Evolutionary conservation across 92 coral and sea anemone species (phyloP), one percentile per base, ranked within the genome.

Genomic region (Porites evermanni): DNA sequence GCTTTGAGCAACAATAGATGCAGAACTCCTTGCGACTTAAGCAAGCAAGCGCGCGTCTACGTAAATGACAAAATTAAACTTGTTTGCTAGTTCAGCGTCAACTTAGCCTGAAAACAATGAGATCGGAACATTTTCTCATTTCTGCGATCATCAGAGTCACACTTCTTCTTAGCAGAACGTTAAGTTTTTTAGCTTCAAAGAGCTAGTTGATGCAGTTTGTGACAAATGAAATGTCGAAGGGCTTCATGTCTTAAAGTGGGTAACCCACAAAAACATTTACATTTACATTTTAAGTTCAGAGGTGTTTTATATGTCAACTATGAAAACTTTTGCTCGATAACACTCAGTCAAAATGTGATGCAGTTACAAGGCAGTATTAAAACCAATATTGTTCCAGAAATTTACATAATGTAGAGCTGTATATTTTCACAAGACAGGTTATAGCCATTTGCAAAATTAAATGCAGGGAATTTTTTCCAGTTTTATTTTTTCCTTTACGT

Each of bases 41-140:
- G 87, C 80, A 83, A 83, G 72, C 87, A 52, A 18, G 21, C 63
- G 19, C 47, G 20, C 60, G 85, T 81, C 70, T 61, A 82, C 79
- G 56, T 51, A 63, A 60, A 60, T 38, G 64, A 82, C 69, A 82
- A 82, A 72, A 47, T 58, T 82, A 71, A 19, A 70, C 60, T 54
- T 50, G 54, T 72, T 72, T 72, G 86, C 69, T 54, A 7, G 58
- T 70, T 59, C 66, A 24, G 24, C 77, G 68, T 29, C 67, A 6
- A 23, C 21, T 8, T 1, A 23, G 51, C 83, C 83, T 23, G 23
- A 52, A 53, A 53, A 68, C 18, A 24, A 64, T 7, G 38, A 70
- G 9, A 38, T 38, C 47, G 47, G 47, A 38, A 38, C 47, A 38
- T 38, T 38, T 38, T 38, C 47, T 38, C 47, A 38, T 38, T 38